A percentile compares a stretch with the other conserved stretches of the same genome.
Evolutionary conservation across 2,797 vertebrate genomes (phyloP).

Genomic region (Crocidura indochinensis): DNA sequence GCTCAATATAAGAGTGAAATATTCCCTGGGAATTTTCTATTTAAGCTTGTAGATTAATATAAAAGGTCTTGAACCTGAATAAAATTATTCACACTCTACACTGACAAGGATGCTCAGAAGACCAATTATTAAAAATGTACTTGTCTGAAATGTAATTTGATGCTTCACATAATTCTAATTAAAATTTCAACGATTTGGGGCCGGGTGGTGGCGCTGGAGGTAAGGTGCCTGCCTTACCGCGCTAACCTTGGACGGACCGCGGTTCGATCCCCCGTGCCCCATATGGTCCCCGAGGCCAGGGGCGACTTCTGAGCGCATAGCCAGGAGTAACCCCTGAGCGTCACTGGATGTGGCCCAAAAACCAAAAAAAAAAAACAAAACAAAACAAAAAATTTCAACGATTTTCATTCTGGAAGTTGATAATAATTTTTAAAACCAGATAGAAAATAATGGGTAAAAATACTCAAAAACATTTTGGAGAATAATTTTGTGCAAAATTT

Average conservation of each 20-base stretch:
- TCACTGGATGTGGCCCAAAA: too few species aligned
- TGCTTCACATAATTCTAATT: constrained; percentile 61
- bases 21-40: constrained; percentile 13
- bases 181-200: not conserved
- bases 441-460: constrained; percentile 12
- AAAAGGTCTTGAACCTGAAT: constrained; percentile 32
- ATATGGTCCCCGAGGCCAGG: too few species aligned
- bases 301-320: too few species aligned
- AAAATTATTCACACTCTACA: constrained; percentile 48
- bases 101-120: not conserved
- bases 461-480: constrained; percentile 28
- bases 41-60: constrained; percentile 28
- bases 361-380: too few species aligned
- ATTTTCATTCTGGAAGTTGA: constrained; percentile 36
- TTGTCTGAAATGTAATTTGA: constrained; percentile 58
- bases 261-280: too few species aligned
- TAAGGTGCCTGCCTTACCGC: too few species aligned
- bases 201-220: too few species aligned
- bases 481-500: constrained; percentile 41
- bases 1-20: not conserved
- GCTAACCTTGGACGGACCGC: too few species aligned
- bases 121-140: constrained; percentile 16
- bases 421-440: constrained; percentile 37
- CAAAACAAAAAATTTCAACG: too few species aligned
- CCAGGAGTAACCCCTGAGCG: too few species aligned